These are phyloP conservation scores for Stomorhina lunata DNA, from an alignment of 2,888 invertebrate genomes.

Conservation along the genomic window DNA sequence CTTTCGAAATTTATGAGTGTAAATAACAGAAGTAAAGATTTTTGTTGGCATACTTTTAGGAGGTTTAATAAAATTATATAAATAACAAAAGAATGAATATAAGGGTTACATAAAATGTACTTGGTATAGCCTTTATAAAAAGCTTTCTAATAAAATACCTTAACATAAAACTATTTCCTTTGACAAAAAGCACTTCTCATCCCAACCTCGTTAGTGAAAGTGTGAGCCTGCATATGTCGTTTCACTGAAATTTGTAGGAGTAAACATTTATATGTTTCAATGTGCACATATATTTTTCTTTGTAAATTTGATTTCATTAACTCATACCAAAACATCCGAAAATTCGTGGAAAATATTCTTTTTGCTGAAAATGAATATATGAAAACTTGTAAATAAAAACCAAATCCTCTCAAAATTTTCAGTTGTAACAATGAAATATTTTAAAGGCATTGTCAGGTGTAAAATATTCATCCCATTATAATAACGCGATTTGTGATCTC, in stretches of 20 bases:
- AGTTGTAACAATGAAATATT: background rate
- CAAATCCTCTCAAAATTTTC: background rate
- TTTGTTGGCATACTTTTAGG: slow-evolving; percentile 24
- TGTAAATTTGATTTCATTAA: slow-evolving; percentile 37
- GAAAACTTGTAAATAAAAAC: background rate
- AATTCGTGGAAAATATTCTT: background rate
- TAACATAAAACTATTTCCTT: background rate
- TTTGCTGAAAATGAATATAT: background rate
- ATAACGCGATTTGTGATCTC: background rate
- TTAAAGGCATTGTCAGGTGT: background rate
- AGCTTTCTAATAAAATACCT: background rate
- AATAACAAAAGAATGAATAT: no score
- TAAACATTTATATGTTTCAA: background rate
- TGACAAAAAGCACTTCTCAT: background rate
- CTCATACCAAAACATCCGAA: background rate
- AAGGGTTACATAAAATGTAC: no score
- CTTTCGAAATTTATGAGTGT: background rate
- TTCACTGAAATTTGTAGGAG: background rate
- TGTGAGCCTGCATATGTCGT: background rate
- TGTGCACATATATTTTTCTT: background rate
- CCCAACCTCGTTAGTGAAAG: background rate
- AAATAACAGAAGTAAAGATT: slow-evolving; percentile 28
- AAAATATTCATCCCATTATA: background rate
- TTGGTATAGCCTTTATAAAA: no score
- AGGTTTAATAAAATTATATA: no score